Conservation (phyloP, 2,888 invertebrate genomes). For the Parnassius orleans region DNA sequence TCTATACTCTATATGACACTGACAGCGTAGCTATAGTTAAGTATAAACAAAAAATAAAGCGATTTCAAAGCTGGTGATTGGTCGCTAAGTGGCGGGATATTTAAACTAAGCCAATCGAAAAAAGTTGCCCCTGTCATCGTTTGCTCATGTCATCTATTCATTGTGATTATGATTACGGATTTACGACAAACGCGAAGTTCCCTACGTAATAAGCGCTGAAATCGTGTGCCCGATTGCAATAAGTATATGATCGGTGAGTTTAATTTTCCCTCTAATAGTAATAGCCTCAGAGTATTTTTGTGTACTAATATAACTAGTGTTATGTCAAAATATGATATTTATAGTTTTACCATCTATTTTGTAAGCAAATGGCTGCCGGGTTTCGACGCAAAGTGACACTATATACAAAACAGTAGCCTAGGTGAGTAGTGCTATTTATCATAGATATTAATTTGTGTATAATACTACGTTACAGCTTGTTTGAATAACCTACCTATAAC, state of each 20-base stretch:
- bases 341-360: constrained; percentile 73
- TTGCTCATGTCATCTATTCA: constrained; percentile 64
- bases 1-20: constrained; percentile 39
- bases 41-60: constrained; percentile 79
- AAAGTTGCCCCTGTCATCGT: constrained; percentile 56
- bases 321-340: constrained; percentile 48
- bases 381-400: constrained; percentile 68
- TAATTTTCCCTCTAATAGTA: constrained; percentile 47
- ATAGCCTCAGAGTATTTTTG: constrained; percentile 29
- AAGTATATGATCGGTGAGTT: constrained; percentile 72
- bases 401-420: constrained; percentile 37
- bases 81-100: constrained; percentile 63
- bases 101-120: constrained; percentile 68
- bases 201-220: constrained; percentile 80
- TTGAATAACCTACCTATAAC: no score
- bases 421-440: constrained; percentile 33
- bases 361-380: constrained; percentile 81
- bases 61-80: constrained; percentile 48
- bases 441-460: constrained; percentile 28
- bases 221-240: constrained; percentile 75
- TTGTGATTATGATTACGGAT: constrained; percentile 62
- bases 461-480: constrained; percentile 5
- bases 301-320: constrained; percentile 30
- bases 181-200: constrained; percentile 65
- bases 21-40: constrained; percentile 59